Evolutionary conservation across 1,140 invertebrate genomes (phyloP), one percentile per base, ranked within the genome.

Genomic region (Cecropterus lyciades): DNA sequence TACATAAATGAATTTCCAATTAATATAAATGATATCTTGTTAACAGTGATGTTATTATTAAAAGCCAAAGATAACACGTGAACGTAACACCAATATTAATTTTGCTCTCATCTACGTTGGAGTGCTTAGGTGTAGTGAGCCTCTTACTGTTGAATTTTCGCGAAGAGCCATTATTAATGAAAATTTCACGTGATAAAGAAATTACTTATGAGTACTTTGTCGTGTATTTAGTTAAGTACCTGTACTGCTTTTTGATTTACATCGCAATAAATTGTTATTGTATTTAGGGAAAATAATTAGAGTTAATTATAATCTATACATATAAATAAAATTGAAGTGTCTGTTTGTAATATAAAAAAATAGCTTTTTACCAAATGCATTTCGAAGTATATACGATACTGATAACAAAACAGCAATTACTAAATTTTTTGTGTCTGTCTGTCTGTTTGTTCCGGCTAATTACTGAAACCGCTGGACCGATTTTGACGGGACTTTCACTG

Each of bases 21-120:
- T 49, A 13, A 57, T 16, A 57, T 65, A 53, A 59, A 70, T 62
- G 43, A 66, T 67, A 73, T 73, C 68, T 63, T 71, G 67, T 71
- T 72, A 72, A 57, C 60, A 66, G 65, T 66, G 64, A 71, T 67
- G 70, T 78, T 82, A 81, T 81, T 81, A 82, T 82, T 81, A 80
- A 84, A 85, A 73, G 76, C 79, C 67, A 80, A 80, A 75, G 83
- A 84, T 81, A 87, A 82, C 77, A 80, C 73, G 73, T 78, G 71
- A 77, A 70, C 73, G 76, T 52, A 78, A 75, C 79, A 84, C 82
- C 82, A 83, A 87, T 83, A 83, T 83, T 81, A 83, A 83, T 81
- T 81, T 79, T 83, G 71, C 76, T 77, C 75, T 76, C 70, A 52
- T 67, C 68, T 65, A 49, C 65, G 72, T 63, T 70, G 55, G 57